Base-by-base conservation (phyloP, 1,140 invertebrate genomes). In the Hyposmocoma kahamanoa region DNA sequence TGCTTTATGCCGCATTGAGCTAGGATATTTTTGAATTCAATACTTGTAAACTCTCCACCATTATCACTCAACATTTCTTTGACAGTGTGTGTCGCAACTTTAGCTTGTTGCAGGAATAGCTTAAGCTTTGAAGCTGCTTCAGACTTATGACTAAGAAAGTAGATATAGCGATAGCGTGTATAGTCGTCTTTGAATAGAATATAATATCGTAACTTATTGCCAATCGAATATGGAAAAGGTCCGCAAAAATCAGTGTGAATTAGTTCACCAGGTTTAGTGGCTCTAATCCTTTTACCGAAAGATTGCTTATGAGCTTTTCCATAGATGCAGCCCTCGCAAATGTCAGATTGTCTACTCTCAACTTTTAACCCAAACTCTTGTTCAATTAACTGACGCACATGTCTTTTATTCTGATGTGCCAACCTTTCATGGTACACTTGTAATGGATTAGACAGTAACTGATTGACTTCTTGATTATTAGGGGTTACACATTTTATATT, bases 11-110 rank as follows among this genome's bases (percentile, higher is more conserved):
- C 60, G 20, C 53, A 52, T 41, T 47, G 26, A 18, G 54, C 38
- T n/a, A 80, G 32, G 20, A 77, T 54, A 1, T 50, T 26, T 48
- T 48, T 50, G 6, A 77, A 55, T 13, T 64, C 57, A 50, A 50
- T 38, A 59, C 74, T 70, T 28, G 66, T 64, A 47, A 75, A 73
- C 42, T 78, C 65, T 32, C 58, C 52, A 1, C 68, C 63, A 50
- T 81, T 81, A 42, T 63, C 60, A 42, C 47, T 63, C 9, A 60
- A 28, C 8, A 63, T 17, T 22, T 52, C 46, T 30, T 55, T 53
- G 3, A 62, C 24, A 1, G 19, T 32, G 18, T 38, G 13, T 22
- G 43, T 42, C 19, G 9, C 6, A 17, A 4, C 20, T 22, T 56
- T 39, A 11, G 43, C 26, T 48, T 46, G 19, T 26, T 19, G 1